Base-by-base conservation (phyloP, 1,140 invertebrate species). In the Holotrichia oblita region DNA sequence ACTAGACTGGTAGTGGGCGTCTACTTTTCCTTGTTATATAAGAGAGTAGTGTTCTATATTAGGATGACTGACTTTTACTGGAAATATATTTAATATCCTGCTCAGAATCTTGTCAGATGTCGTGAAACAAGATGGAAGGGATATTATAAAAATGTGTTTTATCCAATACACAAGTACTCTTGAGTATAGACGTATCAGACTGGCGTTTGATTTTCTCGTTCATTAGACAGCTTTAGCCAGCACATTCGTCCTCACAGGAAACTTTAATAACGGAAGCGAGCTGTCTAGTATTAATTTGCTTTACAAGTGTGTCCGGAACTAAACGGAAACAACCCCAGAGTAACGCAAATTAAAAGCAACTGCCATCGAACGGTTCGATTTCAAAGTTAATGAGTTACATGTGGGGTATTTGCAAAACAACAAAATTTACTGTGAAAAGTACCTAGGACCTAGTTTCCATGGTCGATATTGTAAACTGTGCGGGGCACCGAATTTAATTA, bases 321-420 rank as follows among this genome's bases (percentile, higher is more conserved):
- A 55, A 55, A 55, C 48, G 48, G 48, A 55, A 55, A 55, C 17
- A 55, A 55, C 48, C 48, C 48, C 48, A 55, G 48, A 0, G 12
- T 14, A 55, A n/a, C 48, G 48, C 6, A 55, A 55, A 55, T 55
- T 55, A 55, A 55, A 55, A 55, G 48, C 48, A 14, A 17, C 48
- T 17, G 0, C 48, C 14, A 55, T 55, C 48, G 48, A 55, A 17
- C 14, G 48, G 14, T 55, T 55, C n/a, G 12, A 17, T 4, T n/a
- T 17, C 7, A n/a, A 55, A 55, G 48, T n/a, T 55, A 55, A 55
- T 17, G 48, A 55, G 17, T n/a, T 55, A 55, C 14, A 55, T 55
- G 48, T 55, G 48, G n/a, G 48, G 48, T 55, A 55, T 55, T 55
- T n/a, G 48, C 48, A 55, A 55, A 55, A 55, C 48, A 55, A 55